phyloP scores from a whole-genome alignment of 2,113 vertebrate species.

The Marmota flaviventris region DNA sequence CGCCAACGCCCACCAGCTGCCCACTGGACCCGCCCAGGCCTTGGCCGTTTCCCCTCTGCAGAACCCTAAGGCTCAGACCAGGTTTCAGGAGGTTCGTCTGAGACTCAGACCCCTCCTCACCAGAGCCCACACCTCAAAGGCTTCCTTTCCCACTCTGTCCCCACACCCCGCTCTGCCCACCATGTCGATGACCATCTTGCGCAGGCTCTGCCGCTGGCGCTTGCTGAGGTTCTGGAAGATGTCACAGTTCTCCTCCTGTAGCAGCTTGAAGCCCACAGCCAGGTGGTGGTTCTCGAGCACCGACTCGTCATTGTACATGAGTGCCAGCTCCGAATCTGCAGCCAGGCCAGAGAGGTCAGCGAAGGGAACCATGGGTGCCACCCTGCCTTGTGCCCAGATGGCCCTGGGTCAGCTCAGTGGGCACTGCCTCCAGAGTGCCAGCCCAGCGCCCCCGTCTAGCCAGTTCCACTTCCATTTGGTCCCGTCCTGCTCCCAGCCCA shows the following conservation, averaged over 20 bases:
- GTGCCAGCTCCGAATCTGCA: constrained; percentile 95
- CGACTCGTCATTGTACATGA: constrained; percentile 98
- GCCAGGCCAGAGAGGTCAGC: not conserved
- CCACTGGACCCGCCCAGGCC: accelerated
- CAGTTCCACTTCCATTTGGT: too few species aligned
- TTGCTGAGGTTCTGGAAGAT: constrained; percentile 97
- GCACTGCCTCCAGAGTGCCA: not conserved
- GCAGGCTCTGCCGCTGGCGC: constrained; percentile 94
- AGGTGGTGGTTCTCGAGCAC: constrained; percentile 97
- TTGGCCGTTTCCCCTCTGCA: not conserved
- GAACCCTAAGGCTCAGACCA: not conserved
- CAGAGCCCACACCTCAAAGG: not conserved
- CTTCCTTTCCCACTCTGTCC: not conserved
- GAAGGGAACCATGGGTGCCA: not conserved
- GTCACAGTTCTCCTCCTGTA: constrained; percentile 97
- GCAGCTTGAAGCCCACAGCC: constrained; percentile 96
- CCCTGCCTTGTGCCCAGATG: not conserved
- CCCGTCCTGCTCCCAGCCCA: not conserved
- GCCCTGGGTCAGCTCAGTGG: not conserved
- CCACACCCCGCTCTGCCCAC: constrained; percentile 80
- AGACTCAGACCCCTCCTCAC: not conserved
- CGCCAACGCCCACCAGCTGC: not conserved
- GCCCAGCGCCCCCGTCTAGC: not conserved
- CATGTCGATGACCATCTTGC: constrained; percentile 98
- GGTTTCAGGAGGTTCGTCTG: not conserved